These are phyloP conservation scores for Tragelaphus imberbis DNA, from an alignment of 2,113 vertebrate species.

Conservation along the genomic window DNA sequence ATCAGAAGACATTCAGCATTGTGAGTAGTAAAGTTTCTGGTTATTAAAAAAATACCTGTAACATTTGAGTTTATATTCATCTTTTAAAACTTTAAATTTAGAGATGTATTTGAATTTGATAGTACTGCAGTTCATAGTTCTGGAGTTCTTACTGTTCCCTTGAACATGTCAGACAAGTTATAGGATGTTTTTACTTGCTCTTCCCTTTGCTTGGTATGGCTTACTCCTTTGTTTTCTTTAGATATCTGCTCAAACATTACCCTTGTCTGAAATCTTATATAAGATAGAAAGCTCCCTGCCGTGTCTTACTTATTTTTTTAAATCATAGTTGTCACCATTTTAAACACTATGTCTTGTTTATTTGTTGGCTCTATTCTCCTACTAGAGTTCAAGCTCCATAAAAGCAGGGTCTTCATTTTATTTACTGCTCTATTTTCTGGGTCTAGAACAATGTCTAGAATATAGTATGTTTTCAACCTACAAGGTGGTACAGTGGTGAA, in stretches of 20 bases:
- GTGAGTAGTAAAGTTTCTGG: slow-evolving; percentile 77
- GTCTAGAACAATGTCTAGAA: neutral
- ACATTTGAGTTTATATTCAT: neutral
- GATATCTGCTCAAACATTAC: neutral
- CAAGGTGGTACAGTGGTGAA: neutral
- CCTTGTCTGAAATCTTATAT: neutral
- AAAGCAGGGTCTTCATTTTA: neutral
- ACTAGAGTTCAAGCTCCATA: neutral
- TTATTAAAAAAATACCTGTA: neutral
- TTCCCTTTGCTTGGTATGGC: neutral
- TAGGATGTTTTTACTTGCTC: neutral
- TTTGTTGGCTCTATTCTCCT: neutral
- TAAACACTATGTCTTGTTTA: neutral
- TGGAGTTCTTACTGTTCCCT: neutral
- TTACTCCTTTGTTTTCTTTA: neutral
- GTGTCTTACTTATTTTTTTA: neutral
- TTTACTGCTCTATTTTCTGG: neutral
- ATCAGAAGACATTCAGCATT: slow-evolving; percentile 99
- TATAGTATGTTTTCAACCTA: neutral
- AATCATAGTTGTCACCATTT: neutral
- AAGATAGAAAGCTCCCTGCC: neutral
- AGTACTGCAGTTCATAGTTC: neutral
- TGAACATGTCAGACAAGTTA: neutral
- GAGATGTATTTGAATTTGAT: slow-evolving; percentile 3
- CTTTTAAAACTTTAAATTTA: neutral